phyloP scores from a whole-genome alignment of 2,113 vertebrate species.

The Odocoileus virginianus region DNA sequence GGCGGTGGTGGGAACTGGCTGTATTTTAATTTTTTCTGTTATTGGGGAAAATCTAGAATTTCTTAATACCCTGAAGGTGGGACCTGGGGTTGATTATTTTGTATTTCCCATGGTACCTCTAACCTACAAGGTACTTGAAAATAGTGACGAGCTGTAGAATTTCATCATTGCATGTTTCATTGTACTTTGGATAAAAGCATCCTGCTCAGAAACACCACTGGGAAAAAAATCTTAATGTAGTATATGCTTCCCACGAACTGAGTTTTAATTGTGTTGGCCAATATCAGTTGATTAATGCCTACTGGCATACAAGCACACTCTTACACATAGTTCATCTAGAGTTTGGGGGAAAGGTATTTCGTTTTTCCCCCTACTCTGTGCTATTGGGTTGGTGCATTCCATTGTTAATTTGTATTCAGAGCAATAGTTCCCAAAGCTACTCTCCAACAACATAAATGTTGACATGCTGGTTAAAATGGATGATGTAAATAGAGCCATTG shows the following conservation, averaged over 20 bases:
- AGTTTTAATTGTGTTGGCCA: background rate
- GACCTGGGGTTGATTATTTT: background rate
- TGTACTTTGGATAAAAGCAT: background rate
- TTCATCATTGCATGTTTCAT: background rate
- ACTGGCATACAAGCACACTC: background rate
- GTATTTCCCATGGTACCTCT: background rate
- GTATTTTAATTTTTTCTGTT: background rate
- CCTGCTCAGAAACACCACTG: background rate
- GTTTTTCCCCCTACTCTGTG: background rate
- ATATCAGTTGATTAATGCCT: background rate
- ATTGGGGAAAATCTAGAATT: background rate
- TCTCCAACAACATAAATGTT: background rate
- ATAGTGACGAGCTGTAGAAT: background rate
- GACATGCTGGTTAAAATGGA: background rate
- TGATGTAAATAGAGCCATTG: background rate
- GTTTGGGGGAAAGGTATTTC: background rate
- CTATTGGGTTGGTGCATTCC: background rate
- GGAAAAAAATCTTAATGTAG: background rate
- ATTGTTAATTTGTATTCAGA: background rate
- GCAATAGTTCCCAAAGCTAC: background rate
- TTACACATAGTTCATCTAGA: background rate
- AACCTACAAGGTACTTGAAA: background rate
- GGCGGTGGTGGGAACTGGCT: background rate
- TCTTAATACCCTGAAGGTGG: background rate
- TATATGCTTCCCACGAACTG: background rate